These are phyloP conservation scores for Melipona quadrifasciata DNA, from an alignment of 1,140 invertebrate species.

Conservation along the genomic window DNA sequence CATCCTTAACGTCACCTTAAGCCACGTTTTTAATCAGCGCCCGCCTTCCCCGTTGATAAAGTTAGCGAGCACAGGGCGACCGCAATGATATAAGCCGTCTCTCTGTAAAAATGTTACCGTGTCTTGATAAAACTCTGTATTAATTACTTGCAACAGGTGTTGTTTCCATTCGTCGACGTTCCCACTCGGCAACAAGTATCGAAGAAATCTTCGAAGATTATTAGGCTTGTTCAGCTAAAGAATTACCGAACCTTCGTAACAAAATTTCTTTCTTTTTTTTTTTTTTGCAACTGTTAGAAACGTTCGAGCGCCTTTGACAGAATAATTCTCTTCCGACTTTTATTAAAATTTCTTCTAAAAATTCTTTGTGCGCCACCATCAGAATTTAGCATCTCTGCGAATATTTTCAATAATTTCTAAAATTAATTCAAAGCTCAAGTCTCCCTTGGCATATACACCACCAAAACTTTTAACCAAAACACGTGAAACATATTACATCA, in stretches of 20 bases:
- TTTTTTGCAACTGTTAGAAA: not conserved
- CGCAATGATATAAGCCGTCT: slow-evolving; percentile 25
- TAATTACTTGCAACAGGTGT: slow-evolving; percentile 56
- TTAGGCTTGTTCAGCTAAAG: not conserved
- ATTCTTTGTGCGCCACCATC: no score
- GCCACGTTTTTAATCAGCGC: slow-evolving; percentile 62
- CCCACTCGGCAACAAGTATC: slow-evolving; percentile 19
- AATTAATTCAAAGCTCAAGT: not conserved
- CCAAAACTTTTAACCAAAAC: no score
- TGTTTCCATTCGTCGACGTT: slow-evolving; percentile 32
- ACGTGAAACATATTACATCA: no score
- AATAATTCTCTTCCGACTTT: no score
- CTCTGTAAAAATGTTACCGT: slow-evolving; percentile 21
- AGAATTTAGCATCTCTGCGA: no score
- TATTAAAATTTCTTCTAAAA: no score
- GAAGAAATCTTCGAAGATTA: not conserved
- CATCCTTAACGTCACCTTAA: slow-evolving; percentile 59
- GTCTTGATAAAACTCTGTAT: slow-evolving; percentile 24
- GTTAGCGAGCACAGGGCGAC: not conserved
- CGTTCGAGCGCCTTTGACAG: no score
- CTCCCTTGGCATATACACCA: not conserved
- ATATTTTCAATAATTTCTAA: no score
- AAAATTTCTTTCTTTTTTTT: no score
- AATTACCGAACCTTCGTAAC: not conserved
- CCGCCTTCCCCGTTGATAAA: slow-evolving; percentile 40